Evolutionary conservation across 92 coral and sea anemone species (phyloP).

Genomic region (Galaxea fascicularis): DNA sequence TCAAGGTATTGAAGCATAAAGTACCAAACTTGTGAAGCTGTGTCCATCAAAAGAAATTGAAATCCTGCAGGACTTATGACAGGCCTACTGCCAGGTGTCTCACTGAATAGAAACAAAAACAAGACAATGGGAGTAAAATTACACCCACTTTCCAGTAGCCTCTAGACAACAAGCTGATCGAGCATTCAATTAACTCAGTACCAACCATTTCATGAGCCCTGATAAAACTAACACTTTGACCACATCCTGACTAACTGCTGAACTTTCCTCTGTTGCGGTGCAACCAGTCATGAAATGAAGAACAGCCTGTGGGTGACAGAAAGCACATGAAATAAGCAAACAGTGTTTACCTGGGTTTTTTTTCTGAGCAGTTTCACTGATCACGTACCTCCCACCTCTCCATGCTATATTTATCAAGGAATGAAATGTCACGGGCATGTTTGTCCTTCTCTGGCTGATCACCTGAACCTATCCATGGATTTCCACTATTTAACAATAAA

Average conservation of each 20-base stretch:
- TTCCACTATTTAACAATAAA: slow-evolving; percentile 67
- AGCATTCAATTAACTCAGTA: not conserved
- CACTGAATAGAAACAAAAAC: slow-evolving; percentile 61
- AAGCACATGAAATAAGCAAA: not conserved
- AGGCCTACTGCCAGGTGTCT: slow-evolving; percentile 87
- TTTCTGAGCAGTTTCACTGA: not conserved
- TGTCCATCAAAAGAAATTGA: slow-evolving; percentile 99
- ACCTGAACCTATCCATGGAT: slow-evolving; percentile 88
- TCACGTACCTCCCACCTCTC: slow-evolving; percentile 95
- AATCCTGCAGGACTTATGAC: slow-evolving; percentile 97
- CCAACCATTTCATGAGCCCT: slow-evolving; percentile 92
- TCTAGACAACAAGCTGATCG: not conserved
- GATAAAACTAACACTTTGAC: slow-evolving; percentile 84
- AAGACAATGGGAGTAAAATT: no score
- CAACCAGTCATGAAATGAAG: slow-evolving; percentile 99
- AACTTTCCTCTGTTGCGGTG: slow-evolving; percentile 79
- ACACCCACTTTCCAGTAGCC: not conserved
- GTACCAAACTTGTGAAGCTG: slow-evolving; percentile 97
- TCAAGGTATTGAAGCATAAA: slow-evolving; percentile 97
- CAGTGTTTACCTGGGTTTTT: not conserved
- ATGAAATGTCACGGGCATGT: slow-evolving; percentile 83
- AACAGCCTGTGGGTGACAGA: slow-evolving; percentile 70
- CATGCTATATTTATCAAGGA: slow-evolving; percentile 89
- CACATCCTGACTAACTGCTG: slow-evolving; percentile 88
- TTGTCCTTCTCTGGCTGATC: slow-evolving; percentile 87